Evolutionary conservation across 2,797 vertebrate genomes (phyloP).

Genomic region (Gadopsis bispinosus): DNA sequence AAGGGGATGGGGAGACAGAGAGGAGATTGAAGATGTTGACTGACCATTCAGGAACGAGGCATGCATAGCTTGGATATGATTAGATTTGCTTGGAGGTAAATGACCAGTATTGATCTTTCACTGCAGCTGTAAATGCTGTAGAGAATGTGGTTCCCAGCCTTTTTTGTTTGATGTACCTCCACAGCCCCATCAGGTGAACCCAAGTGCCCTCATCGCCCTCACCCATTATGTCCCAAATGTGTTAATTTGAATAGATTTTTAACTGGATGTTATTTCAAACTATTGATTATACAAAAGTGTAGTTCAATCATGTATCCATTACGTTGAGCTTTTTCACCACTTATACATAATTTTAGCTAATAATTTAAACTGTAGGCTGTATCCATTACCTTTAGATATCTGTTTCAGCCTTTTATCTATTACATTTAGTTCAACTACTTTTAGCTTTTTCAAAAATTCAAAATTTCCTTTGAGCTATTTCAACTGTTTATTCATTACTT

Average conservation of each 20-base stretch:
- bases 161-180: background rate
- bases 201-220: background rate
- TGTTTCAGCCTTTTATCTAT: background rate
- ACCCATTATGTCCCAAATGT: background rate
- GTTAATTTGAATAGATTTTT: background rate
- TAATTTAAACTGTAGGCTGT: no score
- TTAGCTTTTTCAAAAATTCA: no score
- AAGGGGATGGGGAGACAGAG: background rate
- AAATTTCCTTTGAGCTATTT: no score
- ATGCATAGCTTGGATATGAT: conserved; percentile 10
- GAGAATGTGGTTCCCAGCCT: background rate
- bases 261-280: background rate
- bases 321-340: background rate
- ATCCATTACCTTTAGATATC: background rate
- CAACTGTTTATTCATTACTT: no score
- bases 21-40: conserved; percentile 3
- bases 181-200: background rate
- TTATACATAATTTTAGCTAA: background rate
- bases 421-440: no score
- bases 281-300: background rate
- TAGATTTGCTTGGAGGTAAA: conserved; percentile 12
- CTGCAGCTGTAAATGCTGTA: background rate
- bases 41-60: conserved; percentile 9
- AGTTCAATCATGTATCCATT: background rate
- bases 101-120: background rate